Percentiles rank a stretch among this genome's conserved stretches.
phyloP scores from a whole-genome alignment of 2,113 vertebrate genomes.

The Odobenus rosmarus region DNA sequence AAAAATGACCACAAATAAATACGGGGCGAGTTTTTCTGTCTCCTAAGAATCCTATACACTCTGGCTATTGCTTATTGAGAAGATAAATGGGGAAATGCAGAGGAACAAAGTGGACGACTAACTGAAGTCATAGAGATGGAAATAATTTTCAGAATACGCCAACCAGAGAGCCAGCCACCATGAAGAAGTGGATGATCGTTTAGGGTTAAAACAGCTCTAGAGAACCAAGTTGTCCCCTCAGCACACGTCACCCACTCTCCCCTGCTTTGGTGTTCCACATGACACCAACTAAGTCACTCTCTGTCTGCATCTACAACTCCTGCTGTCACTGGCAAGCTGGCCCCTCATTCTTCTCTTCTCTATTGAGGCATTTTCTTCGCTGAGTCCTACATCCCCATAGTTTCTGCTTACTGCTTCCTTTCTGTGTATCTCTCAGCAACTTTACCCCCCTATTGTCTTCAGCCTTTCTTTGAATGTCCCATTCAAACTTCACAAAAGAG shows the following conservation, averaged over 20 bases:
- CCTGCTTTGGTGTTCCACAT: background rate
- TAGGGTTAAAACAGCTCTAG: background rate
- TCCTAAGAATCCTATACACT: background rate
- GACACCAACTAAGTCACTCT: background rate
- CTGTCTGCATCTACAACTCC: background rate
- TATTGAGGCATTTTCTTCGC: constrained; percentile 61
- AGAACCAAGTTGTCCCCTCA: background rate
- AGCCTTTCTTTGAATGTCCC: constrained; percentile 60
- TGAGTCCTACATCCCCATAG: constrained; percentile 39
- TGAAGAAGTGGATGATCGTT: background rate
- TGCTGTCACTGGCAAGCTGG: constrained; percentile 48
- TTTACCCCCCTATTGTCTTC: constrained; percentile 38
- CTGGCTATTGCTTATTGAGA: background rate
- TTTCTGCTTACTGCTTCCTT: constrained; percentile 74
- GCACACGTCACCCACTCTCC: background rate
- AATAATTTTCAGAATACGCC: background rate
- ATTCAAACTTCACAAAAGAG: constrained; percentile 73
- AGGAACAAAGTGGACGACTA: background rate
- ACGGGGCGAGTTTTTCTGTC: background rate
- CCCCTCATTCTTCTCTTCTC: constrained; percentile 52
- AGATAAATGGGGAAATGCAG: background rate
- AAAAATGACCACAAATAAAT: background rate
- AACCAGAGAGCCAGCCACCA: background rate
- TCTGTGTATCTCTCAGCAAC: constrained; percentile 67
- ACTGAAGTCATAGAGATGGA: background rate